Conservation (phyloP, 2,888 invertebrate genomes). For the Cecidostiba fungosa region DNA sequence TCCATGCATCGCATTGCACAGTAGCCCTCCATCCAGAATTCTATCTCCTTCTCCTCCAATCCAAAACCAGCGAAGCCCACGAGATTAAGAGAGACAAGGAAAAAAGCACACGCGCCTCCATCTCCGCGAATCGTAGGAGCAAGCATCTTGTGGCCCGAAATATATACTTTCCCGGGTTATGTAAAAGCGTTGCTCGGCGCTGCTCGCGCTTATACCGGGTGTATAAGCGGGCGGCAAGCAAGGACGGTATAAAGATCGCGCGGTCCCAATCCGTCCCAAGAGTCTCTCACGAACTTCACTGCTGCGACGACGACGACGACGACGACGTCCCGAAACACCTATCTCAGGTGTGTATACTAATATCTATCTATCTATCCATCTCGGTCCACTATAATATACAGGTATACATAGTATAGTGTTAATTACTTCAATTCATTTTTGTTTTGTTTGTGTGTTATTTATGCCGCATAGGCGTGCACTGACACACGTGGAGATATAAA, state of each 20-base stretch:
- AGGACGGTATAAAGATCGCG: slow-evolving; percentile 78
- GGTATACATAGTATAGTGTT: not conserved
- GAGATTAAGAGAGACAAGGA: not conserved
- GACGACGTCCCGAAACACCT: slow-evolving; percentile 4
- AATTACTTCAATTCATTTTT: not conserved
- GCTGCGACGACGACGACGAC: slow-evolving; percentile 70
- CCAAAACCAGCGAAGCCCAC: not conserved
- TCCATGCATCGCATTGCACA: too few relatives aligned
- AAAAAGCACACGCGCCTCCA: not conserved
- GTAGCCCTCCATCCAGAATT: not conserved
- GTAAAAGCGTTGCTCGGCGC: slow-evolving; percentile 69
- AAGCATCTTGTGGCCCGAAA: slow-evolving; percentile 70
- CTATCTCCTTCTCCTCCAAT: not conserved
- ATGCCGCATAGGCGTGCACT: not conserved
- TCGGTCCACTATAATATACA: not conserved
- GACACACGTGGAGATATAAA: not conserved
- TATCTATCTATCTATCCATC: not conserved
- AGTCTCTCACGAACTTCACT: slow-evolving; percentile 78
- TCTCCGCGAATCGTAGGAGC: slow-evolving; percentile 16
- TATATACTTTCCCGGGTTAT: slow-evolving; percentile 79
- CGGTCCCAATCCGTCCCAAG: slow-evolving; percentile 75
- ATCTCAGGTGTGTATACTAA: slow-evolving; percentile 22
- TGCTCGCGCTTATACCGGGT: slow-evolving; percentile 58
- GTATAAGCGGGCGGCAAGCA: slow-evolving; percentile 70
- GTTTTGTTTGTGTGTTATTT: not conserved